Conservation (phyloP, 2,888 invertebrate genomes). For the Clusia tigrina region DNA sequence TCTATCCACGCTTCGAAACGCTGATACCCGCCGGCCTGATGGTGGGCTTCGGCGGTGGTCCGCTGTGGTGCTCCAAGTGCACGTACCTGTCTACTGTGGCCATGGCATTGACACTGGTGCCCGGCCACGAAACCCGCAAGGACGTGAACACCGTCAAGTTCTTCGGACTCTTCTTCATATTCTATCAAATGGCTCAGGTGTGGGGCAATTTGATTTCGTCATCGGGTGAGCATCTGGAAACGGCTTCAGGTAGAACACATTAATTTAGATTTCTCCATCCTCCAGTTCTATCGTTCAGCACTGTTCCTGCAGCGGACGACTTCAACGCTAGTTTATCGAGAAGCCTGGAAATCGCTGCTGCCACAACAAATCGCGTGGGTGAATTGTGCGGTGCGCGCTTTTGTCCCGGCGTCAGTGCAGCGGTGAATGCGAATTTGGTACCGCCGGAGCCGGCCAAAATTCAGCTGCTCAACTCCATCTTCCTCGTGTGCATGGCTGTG, state of each 20-base stretch:
- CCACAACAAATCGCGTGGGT: constrained; percentile 62
- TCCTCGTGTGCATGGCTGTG: constrained; percentile 78
- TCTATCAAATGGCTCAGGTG: constrained; percentile 94
- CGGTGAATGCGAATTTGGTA: constrained; percentile 72
- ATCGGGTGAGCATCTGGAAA: constrained; percentile 68
- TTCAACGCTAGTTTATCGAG: neutral
- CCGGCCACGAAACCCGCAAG: constrained; percentile 69
- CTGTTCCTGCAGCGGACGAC: neutral
- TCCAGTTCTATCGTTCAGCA: neutral
- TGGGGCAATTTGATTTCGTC: constrained; percentile 94
- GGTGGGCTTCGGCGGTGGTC: constrained; percentile 80
- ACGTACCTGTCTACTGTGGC: constrained; percentile 87
- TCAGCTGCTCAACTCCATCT: constrained; percentile 81
- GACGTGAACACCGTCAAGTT: constrained; percentile 88
- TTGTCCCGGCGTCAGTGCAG: constrained; percentile 69
- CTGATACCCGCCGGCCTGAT: constrained; percentile 74
- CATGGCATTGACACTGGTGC: constrained; percentile 77
- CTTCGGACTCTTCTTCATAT: constrained; percentile 96
- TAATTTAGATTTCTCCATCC: neutral
- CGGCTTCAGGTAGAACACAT: neutral
- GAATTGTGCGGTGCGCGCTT: constrained; percentile 79
- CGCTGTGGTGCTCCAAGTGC: constrained; percentile 95
- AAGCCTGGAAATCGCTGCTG: neutral
- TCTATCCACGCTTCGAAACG: constrained; percentile 85
- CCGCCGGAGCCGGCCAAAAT: constrained; percentile 79